A percentile compares a stretch with the other conserved stretches of the same genome.
Evolutionary conservation across 1,140 invertebrate species (phyloP).

Genomic region (Xylocopa sonorina): DNA sequence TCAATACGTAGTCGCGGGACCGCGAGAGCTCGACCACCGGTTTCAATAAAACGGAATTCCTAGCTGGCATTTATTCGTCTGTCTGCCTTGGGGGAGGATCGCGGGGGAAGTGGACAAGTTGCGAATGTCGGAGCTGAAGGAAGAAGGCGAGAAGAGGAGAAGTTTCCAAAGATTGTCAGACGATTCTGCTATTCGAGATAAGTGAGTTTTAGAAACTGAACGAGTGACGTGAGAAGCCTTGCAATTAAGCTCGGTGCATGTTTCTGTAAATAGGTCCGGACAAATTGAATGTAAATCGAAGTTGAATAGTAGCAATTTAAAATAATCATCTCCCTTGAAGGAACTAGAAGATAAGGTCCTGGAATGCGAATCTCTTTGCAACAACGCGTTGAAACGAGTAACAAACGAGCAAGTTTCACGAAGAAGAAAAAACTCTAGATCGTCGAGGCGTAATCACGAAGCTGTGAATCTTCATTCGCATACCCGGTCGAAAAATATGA

Average conservation of each 20-base stretch:
- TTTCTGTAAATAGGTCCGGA: too few relatives aligned
- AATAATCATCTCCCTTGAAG: too few relatives aligned
- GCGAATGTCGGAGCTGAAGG: neutral
- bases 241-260: too few relatives aligned
- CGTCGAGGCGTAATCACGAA: neutral
- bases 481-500: conserved; percentile 5
- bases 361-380: too few relatives aligned
- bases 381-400: too few relatives aligned
- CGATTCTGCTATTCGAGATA: neutral
- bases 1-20: conserved; percentile 61
- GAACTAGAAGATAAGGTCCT: too few relatives aligned
- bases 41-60: conserved; percentile 43
- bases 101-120: neutral
- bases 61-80: conserved; percentile 14
- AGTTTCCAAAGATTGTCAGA: neutral
- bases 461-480: conserved; percentile 26
- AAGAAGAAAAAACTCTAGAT: neutral
- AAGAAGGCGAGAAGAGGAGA: neutral
- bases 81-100: neutral
- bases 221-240: too few relatives aligned
- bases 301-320: too few relatives aligned
- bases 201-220: neutral
- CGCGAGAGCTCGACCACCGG: conserved; percentile 28
- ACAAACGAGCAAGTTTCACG: neutral
- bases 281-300: too few relatives aligned